Base-by-base conservation (phyloP, 2,113 vertebrate genomes). In the Variabilichromis moorii region DNA sequence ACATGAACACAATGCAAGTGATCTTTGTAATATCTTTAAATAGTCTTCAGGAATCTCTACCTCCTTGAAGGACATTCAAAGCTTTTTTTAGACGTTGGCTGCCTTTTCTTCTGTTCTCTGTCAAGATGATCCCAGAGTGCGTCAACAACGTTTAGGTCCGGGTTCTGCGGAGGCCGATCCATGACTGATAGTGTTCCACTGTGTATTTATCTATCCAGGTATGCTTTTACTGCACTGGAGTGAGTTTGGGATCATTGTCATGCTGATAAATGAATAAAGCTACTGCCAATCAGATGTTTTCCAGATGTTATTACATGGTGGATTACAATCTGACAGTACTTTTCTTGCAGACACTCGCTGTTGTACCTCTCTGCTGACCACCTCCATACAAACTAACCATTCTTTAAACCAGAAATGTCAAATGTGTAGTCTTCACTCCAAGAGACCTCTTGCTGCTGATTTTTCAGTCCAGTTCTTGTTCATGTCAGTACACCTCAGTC, bases 81-180 rank as follows among this genome's bases (percentile, higher is more conserved):
- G 28, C 16, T 63, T 4, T 35, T 19, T 63, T 35, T 63, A 63
- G 59, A 63, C 16, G 9, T 35, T 19, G 59, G 28, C 16, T 19
- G 16, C 28, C 59, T 63, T 63, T 63, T 63, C 59, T 35, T 63
- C 31, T 35, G 31, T 63, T 63, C 59, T 63, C 9, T 35, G 59
- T 63, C 9, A 4, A 68, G 63, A 40, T 68, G 63, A 68, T 40
- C n/a, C 11, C n/a, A 68, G n/a, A 40, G 19, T 68, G n/a, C 2
- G 0, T 68, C 35, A 68, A 5, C n/a, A 71, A 42, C 3, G 1
- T 71, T 6, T 13, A 40, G 63, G 35, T 71, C 1, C 0, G 1
- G n/a, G 12, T 12, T 71, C 12, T 42, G 63, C 1, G 2, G n/a
- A 24, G 35, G 5, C 66, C 8, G 0, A 71, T 42, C 35, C 66